These are phyloP conservation scores for Otolemur crassicaudatus DNA, from an alignment of 2,797 vertebrate genomes.

Conservation along the genomic window DNA sequence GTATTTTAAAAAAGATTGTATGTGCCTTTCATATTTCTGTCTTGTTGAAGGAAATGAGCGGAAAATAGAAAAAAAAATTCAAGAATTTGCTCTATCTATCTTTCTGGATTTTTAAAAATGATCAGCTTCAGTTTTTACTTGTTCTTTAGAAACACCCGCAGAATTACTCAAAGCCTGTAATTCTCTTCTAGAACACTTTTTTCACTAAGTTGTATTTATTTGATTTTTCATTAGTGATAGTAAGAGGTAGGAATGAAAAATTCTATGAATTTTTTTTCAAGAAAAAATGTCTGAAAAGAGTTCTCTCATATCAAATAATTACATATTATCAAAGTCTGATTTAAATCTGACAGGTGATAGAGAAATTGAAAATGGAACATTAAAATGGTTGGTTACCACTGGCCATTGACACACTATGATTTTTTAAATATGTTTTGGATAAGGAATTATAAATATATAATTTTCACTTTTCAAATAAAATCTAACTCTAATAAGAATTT, in stretches of 20 bases:
- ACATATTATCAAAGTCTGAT: neutral
- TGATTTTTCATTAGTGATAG: neutral
- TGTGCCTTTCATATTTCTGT: accelerated
- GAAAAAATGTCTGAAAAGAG: neutral
- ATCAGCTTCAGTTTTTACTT: neutral
- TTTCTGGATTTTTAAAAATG: conserved; percentile 20
- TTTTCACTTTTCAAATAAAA: neutral
- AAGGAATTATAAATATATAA: neutral
- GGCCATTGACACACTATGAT: neutral
- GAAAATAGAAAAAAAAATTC: conserved; percentile 27
- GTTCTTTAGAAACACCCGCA: neutral
- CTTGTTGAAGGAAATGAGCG: neutral
- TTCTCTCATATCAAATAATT: neutral
- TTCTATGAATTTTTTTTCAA: neutral
- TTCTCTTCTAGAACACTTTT: neutral
- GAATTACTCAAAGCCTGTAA: conserved; percentile 11
- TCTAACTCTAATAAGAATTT: neutral
- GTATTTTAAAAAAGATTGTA: neutral
- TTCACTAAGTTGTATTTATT: neutral
- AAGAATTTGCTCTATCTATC: neutral
- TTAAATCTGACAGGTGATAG: neutral
- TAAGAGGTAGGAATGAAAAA: neutral
- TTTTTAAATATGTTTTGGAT: neutral
- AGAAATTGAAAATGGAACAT: neutral
- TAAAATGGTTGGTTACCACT: neutral